Base-by-base conservation (phyloP, 2,888 invertebrate genomes). In the Notodonta dromedarius region DNA sequence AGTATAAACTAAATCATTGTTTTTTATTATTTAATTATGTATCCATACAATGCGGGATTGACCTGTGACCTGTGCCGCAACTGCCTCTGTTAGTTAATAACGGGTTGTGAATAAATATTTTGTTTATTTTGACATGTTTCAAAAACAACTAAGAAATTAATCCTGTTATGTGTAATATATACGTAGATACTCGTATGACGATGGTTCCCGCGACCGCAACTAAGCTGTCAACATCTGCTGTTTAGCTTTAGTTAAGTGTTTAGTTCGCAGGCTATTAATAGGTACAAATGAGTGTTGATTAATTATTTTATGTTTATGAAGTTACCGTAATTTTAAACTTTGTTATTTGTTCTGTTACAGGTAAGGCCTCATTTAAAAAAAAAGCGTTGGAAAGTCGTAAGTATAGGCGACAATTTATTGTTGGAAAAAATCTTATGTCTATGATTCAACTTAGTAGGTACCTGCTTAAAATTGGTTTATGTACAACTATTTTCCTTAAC, bases 191-290 rank as follows among this genome's bases (percentile, higher is more conserved):
- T 42, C 9, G 1, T 42, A 12, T 42, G 9, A 42, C 11, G 11
- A 11, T 42, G 42, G 42, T 42, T 42, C 2, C 42, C 42, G 13
- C 70, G 82, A 87, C 87, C 87, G 85, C 88, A 83, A 74, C 69
- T 69, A 77, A 86, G 85, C 88, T 88, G 89, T 91, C 91, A 91
- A 77, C 81, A 78, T 83, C 89, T 89, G 86, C 83, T 85, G 89
- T 74, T 80, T 74, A 68, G 65, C 46, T 24, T 24, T 24, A 24
- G 24, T 24, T 24, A 2, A 24, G 24, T 24, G 24, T 24, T 24
- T 24, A 24, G 24, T 24, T n/a, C 46, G 46, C 46, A 46, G 13
- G 0, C n/a, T 16, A 16, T 4, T 16, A 14, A 12, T 24, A 24
- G 24, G 24, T 24, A 14, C 48, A 48, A 14, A 14, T 4, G n/a